Conservation (phyloP, 2,888 invertebrate genomes). For the Elegia similella region DNA sequence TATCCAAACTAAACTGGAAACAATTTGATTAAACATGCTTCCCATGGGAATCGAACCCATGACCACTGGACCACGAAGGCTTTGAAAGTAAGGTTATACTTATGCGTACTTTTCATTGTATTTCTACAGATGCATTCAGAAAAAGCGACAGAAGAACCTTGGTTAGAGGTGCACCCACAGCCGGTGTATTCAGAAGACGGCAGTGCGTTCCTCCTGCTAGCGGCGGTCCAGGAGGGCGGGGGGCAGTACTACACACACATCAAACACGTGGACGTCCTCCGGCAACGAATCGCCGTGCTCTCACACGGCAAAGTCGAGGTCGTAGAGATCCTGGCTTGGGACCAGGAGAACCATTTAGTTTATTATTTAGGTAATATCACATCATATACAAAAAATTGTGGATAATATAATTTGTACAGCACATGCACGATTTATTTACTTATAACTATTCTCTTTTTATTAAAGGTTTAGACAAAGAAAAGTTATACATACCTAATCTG, state of each 20-base stretch:
- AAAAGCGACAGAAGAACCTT: slow-evolving; percentile 90
- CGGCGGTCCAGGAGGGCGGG: slow-evolving; percentile 91
- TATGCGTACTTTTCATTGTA: too few species aligned
- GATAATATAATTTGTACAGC: neutral
- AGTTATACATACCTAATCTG: slow-evolving; percentile 57
- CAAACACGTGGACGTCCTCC: slow-evolving; percentile 91
- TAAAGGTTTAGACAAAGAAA: slow-evolving; percentile 70
- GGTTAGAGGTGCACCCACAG: slow-evolving; percentile 92
- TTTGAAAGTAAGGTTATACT: too few species aligned
- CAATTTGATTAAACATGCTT: too few species aligned
- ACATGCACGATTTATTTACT: slow-evolving; percentile 18
- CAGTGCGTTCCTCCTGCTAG: slow-evolving; percentile 90
- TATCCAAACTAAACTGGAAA: too few species aligned
- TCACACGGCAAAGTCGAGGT: slow-evolving; percentile 94
- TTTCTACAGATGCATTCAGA: slow-evolving; percentile 92
- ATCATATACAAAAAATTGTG: slow-evolving; percentile 6
- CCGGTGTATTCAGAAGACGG: slow-evolving; percentile 93
- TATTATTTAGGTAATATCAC: slow-evolving; percentile 82
- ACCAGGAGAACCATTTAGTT: slow-evolving; percentile 90
- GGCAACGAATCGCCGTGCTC: slow-evolving; percentile 91
- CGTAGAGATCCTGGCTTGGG: slow-evolving; percentile 91
- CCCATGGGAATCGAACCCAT: too few species aligned
- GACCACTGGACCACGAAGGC: too few species aligned
- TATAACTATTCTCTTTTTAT: slow-evolving; percentile 44
- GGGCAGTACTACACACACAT: slow-evolving; percentile 94